Base-by-base conservation (phyloP, 1,140 invertebrate genomes). In the Vanessa tameamea region DNA sequence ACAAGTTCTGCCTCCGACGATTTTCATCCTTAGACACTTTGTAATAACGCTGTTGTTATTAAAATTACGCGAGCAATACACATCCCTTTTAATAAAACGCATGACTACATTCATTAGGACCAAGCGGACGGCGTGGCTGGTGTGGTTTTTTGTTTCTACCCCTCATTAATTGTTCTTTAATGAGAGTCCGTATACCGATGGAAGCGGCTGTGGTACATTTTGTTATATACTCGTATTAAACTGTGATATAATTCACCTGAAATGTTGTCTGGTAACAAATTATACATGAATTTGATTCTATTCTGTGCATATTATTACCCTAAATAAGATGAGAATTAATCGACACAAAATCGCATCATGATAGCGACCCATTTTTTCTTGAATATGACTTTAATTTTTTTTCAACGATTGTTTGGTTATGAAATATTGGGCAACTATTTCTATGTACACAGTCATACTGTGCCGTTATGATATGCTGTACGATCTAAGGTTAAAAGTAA, bases 131-230 rank as follows among this genome's bases (percentile, higher is more conserved):
- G 73, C 69, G 76, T 65, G 75, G 77, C 76, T 70, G 66, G 72
- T 87, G 87, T 75, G 83, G 84, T 87, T 87, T 89, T 89, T 89
- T 87, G 86, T 84, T 80, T 82, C 82, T 81, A 82, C 80, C 86
- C 78, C 86, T 83, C 86, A 87, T 88, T 88, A 87, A 89, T 87
- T 89, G 86, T 86, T 83, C 80, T 84, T 87, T 89, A 87, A 89
- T 87, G 86, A 89, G 85, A 82, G 80, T 67, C 80, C 76, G 72
- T 72, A 76, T 71, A 69, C 75, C 75, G 69, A 67, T 75, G 78
- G 76, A 68, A 70, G 77, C 63, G 78, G 78, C 77, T 79, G 81
- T 73, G 78, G 78, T 81, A 71, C 73, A 82, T 76, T 82, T 78
- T 81, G 72, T 76, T 82, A 6, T 31, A 4, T 20, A 20, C 20